Evolutionary conservation across 1,140 invertebrate genomes (phyloP), one percentile per base, ranked within the genome.

Genomic region (Thereuonema tuberculata): DNA sequence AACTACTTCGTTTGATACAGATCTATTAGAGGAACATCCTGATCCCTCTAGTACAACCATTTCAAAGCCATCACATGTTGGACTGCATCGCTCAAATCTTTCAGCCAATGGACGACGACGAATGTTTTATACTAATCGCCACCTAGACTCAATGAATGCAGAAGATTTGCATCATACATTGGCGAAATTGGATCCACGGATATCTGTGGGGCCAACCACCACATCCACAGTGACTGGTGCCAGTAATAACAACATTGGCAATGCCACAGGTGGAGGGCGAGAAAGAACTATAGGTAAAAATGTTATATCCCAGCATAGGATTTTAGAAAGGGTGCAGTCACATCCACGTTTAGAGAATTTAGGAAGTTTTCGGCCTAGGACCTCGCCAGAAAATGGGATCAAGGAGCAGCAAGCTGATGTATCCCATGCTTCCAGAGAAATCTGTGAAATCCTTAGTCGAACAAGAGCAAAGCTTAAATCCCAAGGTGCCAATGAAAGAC

Each of bases 151-250:
- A n/a, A 5, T 58, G 14, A 24, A 37, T 48, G 12, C 24, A 9
- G 48, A 24, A 21, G 26, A 58, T 17, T 25, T 58, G 14, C 37
- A 58, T 5, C 5, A 58, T 23, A 58, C 57, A 48, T 27, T 58
- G 23, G 57, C 57, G 3, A 47, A 48, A 48, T 27, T 58, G 9
- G 57, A 58, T 49, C 57, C 57, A 2, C 57, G 57, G n/a, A 48
- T 58, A 25, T 5, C 57, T n/a, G 24, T 3, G 9, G 37, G 24
- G 3, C 17, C 31, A 37, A 37, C 31, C 31, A 37, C 5, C 17
- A 17, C 17, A 9, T 17, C 5, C 31, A 9, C 31, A 9, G 5
- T 17, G 5, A 37, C 5, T 9, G 17, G 5, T 5, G 5, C 31
- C 17, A 9, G 5, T 9, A 17, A 9, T 37, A 37, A 37, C 17